phyloP scores from a whole-genome alignment of 2,888 invertebrate genomes.

The Drosophila tripunctata region DNA sequence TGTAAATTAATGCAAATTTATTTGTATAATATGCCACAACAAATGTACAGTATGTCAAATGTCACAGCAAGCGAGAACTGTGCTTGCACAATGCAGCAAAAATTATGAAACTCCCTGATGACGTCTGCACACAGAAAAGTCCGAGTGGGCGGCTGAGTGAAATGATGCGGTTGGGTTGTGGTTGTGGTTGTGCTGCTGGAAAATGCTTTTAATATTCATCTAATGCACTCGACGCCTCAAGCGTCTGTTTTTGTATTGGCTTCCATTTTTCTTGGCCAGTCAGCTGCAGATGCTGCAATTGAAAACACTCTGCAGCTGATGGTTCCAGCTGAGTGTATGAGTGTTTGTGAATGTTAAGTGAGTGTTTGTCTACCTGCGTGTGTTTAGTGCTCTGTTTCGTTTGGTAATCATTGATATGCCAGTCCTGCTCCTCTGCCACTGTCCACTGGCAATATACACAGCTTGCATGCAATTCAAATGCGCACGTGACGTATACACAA shows the following conservation, averaged over 20 bases:
- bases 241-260: conserved; percentile 44
- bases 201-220: conserved; percentile 76
- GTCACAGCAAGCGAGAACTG: conserved; percentile 16
- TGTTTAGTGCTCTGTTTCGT: conserved; percentile 39
- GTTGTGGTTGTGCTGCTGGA: too few species aligned
- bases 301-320: conserved; percentile 33
- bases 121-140: conserved; percentile 15
- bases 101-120: conserved; percentile 54
- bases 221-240: conserved; percentile 68
- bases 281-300: conserved; percentile 36
- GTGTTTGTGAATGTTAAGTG: conserved; percentile 29
- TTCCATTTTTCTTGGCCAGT: conserved; percentile 59
- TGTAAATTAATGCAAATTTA: conserved; percentile 25
- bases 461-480: conserved; percentile 10
- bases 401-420: conserved; percentile 63
- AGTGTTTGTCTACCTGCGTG: conserved; percentile 35
- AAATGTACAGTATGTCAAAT: conserved; percentile 20
- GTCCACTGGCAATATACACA: not conserved
- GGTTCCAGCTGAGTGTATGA: conserved; percentile 1
- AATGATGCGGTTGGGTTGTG: too few species aligned
- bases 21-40: not conserved
- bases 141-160: conserved; percentile 28
- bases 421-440: conserved; percentile 10
- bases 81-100: conserved; percentile 45
- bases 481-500: conserved; percentile 71